Evolutionary conservation across 2,797 vertebrate genomes (phyloP).

Genomic region (Rhadinocentrus ornatus): DNA sequence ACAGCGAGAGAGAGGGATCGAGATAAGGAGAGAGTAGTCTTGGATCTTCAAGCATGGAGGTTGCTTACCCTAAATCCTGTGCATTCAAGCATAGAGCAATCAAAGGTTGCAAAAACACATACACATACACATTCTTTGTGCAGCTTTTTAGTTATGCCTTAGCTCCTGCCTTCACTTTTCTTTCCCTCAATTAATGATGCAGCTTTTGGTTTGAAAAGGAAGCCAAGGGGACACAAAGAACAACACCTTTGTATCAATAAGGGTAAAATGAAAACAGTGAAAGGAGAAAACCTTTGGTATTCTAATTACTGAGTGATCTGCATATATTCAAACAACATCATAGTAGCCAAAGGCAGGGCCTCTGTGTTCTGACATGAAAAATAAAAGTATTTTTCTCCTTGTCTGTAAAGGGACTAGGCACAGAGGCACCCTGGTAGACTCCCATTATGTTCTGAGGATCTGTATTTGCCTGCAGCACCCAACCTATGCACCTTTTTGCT

Average conservation of each 20-base stretch:
- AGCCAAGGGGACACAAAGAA: constrained; percentile 25
- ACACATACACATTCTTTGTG: constrained; percentile 18
- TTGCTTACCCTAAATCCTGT: constrained; percentile 68
- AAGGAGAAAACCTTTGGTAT: constrained; percentile 48
- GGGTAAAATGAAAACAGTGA: constrained; percentile 30
- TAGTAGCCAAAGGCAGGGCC: constrained; percentile 49
- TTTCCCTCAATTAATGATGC: constrained; percentile 21
- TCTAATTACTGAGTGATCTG: constrained; percentile 63
- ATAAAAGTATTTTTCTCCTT: constrained; percentile 54
- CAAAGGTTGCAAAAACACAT: constrained; percentile 61
- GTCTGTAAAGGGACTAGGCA: constrained; percentile 51
- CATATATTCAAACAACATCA: constrained; percentile 55
- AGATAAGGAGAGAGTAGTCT: constrained; percentile 54
- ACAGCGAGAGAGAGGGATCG: constrained; percentile 10
- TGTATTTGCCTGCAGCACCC: constrained; percentile 62
- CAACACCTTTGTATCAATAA: constrained; percentile 36
- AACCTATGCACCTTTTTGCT: constrained; percentile 71
- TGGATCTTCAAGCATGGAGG: constrained; percentile 62
- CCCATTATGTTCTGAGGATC: constrained; percentile 75
- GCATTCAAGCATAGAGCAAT: constrained; percentile 72
- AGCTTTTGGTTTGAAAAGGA: constrained; percentile 33
- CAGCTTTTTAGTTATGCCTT: constrained; percentile 28
- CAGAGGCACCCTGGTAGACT: constrained; percentile 52
- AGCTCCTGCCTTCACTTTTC: constrained; percentile 18
- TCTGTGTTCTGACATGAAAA: constrained; percentile 43